These are phyloP conservation scores for Notothenia rossii DNA, from an alignment of 2,113 vertebrate species.

Conservation along the genomic window DNA sequence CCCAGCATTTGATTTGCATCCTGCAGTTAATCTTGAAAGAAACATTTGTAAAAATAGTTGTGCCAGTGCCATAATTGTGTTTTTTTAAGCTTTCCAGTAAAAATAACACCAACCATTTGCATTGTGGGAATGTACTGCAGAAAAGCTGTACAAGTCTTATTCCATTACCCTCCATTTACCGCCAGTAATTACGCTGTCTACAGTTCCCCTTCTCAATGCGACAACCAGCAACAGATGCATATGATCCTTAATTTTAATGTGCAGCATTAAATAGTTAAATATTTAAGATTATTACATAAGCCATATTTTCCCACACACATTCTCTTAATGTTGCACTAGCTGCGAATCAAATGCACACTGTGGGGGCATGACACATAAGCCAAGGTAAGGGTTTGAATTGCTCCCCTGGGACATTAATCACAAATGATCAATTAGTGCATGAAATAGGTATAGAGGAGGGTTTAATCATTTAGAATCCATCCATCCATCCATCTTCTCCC, in stretches of 20 bases:
- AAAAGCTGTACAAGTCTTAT: neutral
- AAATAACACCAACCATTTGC: neutral
- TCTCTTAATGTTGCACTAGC: neutral
- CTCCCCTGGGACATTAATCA: conserved; percentile 3
- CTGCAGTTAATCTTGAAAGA: neutral
- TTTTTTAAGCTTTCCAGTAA: neutral
- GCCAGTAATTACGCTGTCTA: neutral
- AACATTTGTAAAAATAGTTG: neutral
- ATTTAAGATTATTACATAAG: conserved; percentile 26
- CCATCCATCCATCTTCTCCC: too few species aligned
- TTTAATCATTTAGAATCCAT: neutral
- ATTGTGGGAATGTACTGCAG: neutral
- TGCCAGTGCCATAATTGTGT: neutral
- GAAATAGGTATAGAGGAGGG: neutral
- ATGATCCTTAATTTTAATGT: neutral
- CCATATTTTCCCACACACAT: neutral
- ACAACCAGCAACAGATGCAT: neutral
- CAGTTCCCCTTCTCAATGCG: neutral
- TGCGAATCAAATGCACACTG: neutral
- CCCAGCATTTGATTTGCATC: neutral
- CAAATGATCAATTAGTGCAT: neutral
- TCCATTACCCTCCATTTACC: conserved; percentile 4
- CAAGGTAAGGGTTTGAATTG: neutral
- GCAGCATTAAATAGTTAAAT: conserved; percentile 8
- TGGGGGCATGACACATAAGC: neutral